Conservation (phyloP, 2,888 invertebrate species). For the Acanthosepion lycidas region DNA sequence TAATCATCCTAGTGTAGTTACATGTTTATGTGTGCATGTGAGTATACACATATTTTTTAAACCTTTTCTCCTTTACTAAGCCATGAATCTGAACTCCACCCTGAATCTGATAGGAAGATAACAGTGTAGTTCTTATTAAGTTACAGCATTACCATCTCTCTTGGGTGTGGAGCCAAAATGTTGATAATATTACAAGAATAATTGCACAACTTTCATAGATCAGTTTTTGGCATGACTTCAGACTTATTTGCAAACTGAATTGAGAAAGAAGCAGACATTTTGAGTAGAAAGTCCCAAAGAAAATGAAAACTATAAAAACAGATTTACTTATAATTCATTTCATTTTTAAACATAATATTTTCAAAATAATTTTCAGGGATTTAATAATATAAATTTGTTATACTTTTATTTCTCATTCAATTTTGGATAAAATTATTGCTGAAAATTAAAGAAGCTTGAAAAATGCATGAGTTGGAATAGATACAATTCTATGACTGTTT, state of each 20-base stretch:
- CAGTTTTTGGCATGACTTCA: background rate
- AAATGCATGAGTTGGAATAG: background rate
- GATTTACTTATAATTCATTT: background rate
- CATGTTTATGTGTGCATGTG: background rate
- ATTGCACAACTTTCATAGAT: constrained; percentile 22
- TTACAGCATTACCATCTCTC: background rate
- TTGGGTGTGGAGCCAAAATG: background rate
- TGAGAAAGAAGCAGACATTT: background rate
- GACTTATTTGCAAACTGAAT: background rate
- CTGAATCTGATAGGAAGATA: background rate
- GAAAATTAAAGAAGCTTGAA: background rate
- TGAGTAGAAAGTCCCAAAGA: background rate
- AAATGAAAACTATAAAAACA: background rate
- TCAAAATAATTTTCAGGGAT: background rate
- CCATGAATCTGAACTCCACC: background rate
- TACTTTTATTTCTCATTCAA: background rate
- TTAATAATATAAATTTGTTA: background rate
- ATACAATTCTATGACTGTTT: background rate
- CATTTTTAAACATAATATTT: background rate
- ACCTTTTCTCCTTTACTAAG: background rate
- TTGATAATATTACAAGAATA: constrained; percentile 3
- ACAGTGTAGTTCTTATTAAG: constrained; percentile 18
- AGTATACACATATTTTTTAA: background rate
- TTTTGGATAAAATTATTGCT: background rate
- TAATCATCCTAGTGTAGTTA: background rate